Conservation (phyloP, 2,113 vertebrate genomes). For the Crocuta crocuta region DNA sequence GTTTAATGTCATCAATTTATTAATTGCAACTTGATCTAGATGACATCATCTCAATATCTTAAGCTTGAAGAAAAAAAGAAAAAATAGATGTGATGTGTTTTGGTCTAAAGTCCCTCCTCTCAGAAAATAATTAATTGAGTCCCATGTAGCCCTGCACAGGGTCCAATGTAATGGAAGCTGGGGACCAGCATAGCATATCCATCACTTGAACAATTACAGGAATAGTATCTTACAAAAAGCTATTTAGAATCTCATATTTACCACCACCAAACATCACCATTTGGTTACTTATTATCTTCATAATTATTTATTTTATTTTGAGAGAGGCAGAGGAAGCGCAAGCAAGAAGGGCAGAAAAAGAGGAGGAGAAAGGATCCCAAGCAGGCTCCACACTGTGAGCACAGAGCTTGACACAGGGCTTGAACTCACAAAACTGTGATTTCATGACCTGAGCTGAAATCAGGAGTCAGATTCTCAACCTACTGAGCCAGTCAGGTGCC, state of each 20-base stretch:
- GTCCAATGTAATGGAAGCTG: rapidly evolving
- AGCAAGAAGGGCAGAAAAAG: too few relatives aligned
- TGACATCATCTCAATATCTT: background rate
- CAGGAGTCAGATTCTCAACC: too few relatives aligned
- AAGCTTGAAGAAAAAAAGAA: slow-evolving; percentile 15
- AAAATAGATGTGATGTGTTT: background rate
- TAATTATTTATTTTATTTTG: too few relatives aligned
- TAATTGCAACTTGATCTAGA: background rate
- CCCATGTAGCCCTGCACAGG: background rate
- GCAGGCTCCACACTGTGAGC: too few relatives aligned
- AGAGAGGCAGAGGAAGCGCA: too few relatives aligned
- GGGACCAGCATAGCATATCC: background rate
- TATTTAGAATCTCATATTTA: background rate
- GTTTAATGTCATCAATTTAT: background rate
- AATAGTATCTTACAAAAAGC: background rate
- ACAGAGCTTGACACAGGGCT: too few relatives aligned
- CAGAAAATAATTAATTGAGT: background rate
- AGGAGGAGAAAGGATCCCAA: too few relatives aligned
- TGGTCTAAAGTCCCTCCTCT: background rate
- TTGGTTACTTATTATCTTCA: background rate
- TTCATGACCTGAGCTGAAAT: too few relatives aligned
- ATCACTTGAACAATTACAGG: background rate
- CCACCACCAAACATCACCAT: background rate
- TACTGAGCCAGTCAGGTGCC: too few relatives aligned
- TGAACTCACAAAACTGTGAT: too few relatives aligned